Percentiles rank a stretch among this genome's conserved stretches.
Evolutionary conservation across 2,888 invertebrate genomes (phyloP).

Genomic region (Hoplodrina ambigua): DNA sequence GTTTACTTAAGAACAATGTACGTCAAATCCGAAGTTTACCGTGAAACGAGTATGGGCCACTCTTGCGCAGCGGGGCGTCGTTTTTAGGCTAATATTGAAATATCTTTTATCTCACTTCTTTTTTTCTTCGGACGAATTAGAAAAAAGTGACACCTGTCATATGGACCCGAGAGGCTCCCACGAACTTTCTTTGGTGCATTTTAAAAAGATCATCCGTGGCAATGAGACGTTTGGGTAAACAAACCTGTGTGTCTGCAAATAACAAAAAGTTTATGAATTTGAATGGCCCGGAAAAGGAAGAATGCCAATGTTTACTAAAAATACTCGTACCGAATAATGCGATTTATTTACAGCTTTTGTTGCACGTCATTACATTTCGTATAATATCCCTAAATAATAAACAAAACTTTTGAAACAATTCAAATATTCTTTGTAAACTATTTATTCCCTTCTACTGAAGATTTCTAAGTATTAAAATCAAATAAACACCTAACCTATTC

Average conservation of each 20-base stretch:
- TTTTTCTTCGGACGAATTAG: slow-evolving; percentile 70
- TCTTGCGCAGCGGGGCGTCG: slow-evolving; percentile 77
- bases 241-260: slow-evolving; percentile 67
- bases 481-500: slow-evolving; percentile 9
- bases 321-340: slow-evolving; percentile 35
- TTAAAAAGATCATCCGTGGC: slow-evolving; percentile 70
- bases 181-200: slow-evolving; percentile 66
- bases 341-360: slow-evolving; percentile 23
- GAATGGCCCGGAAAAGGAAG: slow-evolving; percentile 52
- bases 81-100: slow-evolving; percentile 81
- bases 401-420: background rate
- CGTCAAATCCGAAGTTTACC: slow-evolving; percentile 69
- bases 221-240: slow-evolving; percentile 76
- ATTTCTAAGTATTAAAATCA: background rate
- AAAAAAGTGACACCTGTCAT: slow-evolving; percentile 85
- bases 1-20: slow-evolving; percentile 69
- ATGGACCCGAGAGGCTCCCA: slow-evolving; percentile 75
- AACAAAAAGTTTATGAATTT: slow-evolving; percentile 42
- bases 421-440: no score
- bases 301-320: slow-evolving; percentile 53
- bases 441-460: background rate
- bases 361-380: slow-evolving; percentile 15
- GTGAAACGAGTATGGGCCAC: slow-evolving; percentile 69
- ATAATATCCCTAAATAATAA: background rate
- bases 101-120: slow-evolving; percentile 78